Base-by-base conservation (phyloP, 2,113 vertebrate species). In the Prinia subflava region DNA sequence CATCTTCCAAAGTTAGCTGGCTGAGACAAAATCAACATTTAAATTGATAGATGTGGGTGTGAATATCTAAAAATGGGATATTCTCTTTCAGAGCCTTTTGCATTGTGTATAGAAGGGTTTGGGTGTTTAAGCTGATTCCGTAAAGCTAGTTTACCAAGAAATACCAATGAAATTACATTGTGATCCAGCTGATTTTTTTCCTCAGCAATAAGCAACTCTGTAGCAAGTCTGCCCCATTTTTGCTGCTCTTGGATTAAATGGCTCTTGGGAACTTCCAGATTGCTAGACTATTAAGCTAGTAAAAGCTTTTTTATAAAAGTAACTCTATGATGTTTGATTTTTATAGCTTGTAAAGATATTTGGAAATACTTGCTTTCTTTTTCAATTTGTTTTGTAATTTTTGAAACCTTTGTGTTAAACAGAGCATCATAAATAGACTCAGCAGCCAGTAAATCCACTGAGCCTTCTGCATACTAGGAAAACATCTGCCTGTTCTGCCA, bases 381-480 rank as follows among this genome's bases (percentile, higher is more conserved):
- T 67, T 70, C 59, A 27, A 87, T 87, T 64, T 86, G 73, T 53
- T 86, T 90, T 69, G 41, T 73, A 63, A 44, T 77, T 95, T 94
- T 74, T 30, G 41, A 87, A 91, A 67, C 57, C 62, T 95, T 85
- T 87, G 70, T 85, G 70, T 87, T 73, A 69, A 79, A 65, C 50
- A 30, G 62, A 95, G 39, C 2, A 15, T 94, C 68, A 41, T 68
- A 83, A 94, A 83, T 39, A 57, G 44, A 76, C 69, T 89, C 74
- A 89, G 81, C 81, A 94, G 87, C 31, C 78, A 92, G 56, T 95
- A 89, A 95, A 92, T 83, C 82, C 81, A 44, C 2, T 75, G 81
- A 67, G 81, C 65, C 42, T 63, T 91, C 82, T 7, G 1, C 49
- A 39, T 25, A 16, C n/a, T 68, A 49, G 55, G 53, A 86, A 88